These are phyloP conservation scores for Manis javanica DNA, from an alignment of 2,797 vertebrate genomes.

Conservation along the genomic window DNA sequence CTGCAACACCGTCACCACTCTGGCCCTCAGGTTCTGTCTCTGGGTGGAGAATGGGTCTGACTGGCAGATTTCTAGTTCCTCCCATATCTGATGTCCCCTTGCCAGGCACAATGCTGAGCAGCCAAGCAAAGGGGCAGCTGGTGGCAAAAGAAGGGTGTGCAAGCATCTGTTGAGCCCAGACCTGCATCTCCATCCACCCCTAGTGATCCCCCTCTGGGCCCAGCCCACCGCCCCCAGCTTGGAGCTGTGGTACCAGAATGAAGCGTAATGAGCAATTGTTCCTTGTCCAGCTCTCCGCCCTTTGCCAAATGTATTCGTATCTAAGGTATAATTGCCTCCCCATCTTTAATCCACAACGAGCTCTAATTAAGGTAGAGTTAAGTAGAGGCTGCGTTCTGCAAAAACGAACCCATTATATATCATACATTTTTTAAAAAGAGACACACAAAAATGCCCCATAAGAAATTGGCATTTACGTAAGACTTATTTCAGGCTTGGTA, in stretches of 20 bases:
- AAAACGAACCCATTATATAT: slow-evolving; percentile 66
- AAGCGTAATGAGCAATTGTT: slow-evolving; percentile 72
- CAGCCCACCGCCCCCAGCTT: slow-evolving; percentile 48
- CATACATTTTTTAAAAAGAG: slow-evolving; percentile 7
- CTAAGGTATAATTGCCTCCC: slow-evolving; percentile 69
- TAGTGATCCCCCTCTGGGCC: not conserved
- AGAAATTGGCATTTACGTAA: slow-evolving; percentile 69
- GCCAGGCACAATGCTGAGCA: not conserved
- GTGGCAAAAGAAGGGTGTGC: not conserved
- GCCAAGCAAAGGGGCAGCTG: not conserved
- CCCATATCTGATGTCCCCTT: not conserved
- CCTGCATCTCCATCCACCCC: not conserved
- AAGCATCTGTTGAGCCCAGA: not conserved
- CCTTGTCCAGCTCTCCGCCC: slow-evolving; percentile 10
- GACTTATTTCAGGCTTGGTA: slow-evolving; percentile 72
- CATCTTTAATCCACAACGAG: slow-evolving; percentile 57
- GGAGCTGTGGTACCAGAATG: not conserved
- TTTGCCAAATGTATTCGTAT: slow-evolving; percentile 31
- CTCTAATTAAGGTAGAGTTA: slow-evolving; percentile 76
- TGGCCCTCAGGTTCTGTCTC: not conserved
- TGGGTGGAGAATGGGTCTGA: not conserved
- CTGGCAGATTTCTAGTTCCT: not conserved
- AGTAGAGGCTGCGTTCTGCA: slow-evolving; percentile 55
- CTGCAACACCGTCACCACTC: not conserved
- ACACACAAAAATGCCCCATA: not conserved